Percentiles rank a stretch among this genome's conserved stretches.
These are phyloP conservation scores for Osmerus eperlanus DNA, from an alignment of 2,113 vertebrate species.

Conservation along the genomic window DNA sequence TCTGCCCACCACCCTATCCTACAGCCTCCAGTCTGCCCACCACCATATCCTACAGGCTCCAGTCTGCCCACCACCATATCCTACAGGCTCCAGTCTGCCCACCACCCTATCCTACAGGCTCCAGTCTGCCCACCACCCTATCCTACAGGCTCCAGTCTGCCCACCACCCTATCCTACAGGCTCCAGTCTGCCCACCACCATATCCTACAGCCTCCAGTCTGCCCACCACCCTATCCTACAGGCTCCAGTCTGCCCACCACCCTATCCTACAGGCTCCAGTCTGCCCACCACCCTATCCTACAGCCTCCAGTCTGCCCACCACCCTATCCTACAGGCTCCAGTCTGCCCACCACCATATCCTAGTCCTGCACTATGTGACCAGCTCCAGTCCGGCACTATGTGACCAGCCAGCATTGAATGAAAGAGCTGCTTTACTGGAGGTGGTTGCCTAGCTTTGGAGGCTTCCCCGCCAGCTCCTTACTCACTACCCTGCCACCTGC, in stretches of 20 bases:
- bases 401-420: slow-evolving; percentile 23
- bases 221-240: no score
- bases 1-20: slow-evolving; percentile 12
- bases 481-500: not conserved
- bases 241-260: no score
- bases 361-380: not conserved
- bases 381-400: slow-evolving; percentile 37
- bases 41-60: not conserved
- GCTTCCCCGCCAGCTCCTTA: slow-evolving; percentile 27
- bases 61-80: not conserved
- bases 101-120: not conserved
- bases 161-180: not conserved
- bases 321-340: no score
- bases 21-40: not conserved
- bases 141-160: no score
- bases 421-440: slow-evolving; percentile 32
- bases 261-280: no score
- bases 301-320: no score
- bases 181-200: no score
- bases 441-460: slow-evolving; percentile 14
- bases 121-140: not conserved
- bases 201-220: no score
- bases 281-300: no score
- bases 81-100: no score
- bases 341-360: slow-evolving; percentile 7